Evolutionary conservation across 2,888 invertebrate species (phyloP).

Genomic region (Nemoura dubitans): DNA sequence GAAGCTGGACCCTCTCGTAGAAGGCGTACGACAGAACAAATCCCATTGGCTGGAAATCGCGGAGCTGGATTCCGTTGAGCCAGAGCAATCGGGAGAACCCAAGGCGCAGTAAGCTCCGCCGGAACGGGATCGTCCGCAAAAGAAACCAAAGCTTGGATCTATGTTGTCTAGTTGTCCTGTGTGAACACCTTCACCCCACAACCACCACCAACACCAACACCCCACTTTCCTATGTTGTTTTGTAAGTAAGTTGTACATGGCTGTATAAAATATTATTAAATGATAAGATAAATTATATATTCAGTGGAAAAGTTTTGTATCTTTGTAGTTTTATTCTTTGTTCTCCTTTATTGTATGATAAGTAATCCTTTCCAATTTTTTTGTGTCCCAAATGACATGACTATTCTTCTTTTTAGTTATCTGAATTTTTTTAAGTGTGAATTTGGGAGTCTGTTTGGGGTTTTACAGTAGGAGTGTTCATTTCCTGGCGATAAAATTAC

Average conservation of each 20-base stretch:
- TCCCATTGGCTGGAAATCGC: constrained; percentile 85
- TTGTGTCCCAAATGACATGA: no score
- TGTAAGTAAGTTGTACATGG: constrained; percentile 47
- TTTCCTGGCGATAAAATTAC: no score
- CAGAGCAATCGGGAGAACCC: constrained; percentile 20
- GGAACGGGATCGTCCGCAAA: not conserved
- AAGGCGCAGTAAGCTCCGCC: not conserved
- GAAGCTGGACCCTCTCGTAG: constrained; percentile 80
- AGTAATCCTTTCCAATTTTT: not conserved
- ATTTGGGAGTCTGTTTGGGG: no score
- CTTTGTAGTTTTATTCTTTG: not conserved
- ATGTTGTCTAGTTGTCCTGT: constrained; percentile 21
- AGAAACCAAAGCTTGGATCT: constrained; percentile 39
- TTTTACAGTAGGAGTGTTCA: no score
- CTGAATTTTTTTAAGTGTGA: no score
- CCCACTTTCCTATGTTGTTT: constrained; percentile 38
- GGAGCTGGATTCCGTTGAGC: constrained; percentile 50
- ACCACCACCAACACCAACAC: not conserved
- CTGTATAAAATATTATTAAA: constrained; percentile 48
- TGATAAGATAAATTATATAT: constrained; percentile 44
- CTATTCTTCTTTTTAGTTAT: no score
- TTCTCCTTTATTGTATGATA: not conserved
- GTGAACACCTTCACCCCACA: not conserved
- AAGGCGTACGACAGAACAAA: constrained; percentile 84
- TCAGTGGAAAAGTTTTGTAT: constrained; percentile 20